These are phyloP conservation scores for Psylliodes chrysocephalus DNA, from an alignment of 2,888 invertebrate genomes.

Conservation along the genomic window DNA sequence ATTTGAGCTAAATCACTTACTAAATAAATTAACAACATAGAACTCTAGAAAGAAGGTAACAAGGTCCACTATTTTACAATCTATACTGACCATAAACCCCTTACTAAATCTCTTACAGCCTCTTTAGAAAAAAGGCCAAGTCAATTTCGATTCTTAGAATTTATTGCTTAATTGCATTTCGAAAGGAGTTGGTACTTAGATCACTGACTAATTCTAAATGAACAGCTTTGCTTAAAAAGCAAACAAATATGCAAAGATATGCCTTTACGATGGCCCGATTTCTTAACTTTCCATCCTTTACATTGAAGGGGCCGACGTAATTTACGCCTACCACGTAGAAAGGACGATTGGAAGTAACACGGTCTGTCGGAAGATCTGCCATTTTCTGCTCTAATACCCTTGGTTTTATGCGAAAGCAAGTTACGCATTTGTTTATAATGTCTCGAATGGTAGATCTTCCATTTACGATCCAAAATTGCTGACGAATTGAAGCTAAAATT, in stretches of 20 bases:
- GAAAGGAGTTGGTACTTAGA: conserved; percentile 26
- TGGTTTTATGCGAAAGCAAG: conserved; percentile 34
- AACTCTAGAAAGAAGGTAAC: too few species aligned
- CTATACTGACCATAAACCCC: too few species aligned
- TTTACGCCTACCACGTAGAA: conserved; percentile 39
- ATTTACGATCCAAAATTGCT: conserved; percentile 31
- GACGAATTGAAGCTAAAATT: conserved; percentile 18
- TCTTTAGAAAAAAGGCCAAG: too few species aligned
- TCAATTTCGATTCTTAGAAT: too few species aligned
- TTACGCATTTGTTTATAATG: conserved; percentile 27
- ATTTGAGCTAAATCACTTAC: too few species aligned
- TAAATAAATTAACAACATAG: too few species aligned
- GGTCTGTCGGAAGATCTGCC: conserved; percentile 33
- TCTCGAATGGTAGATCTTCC: conserved; percentile 31
- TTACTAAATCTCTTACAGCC: too few species aligned
- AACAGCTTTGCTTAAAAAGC: conserved; percentile 39
- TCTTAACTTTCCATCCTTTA: conserved; percentile 39
- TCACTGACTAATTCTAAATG: conserved; percentile 38
- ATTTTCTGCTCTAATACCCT: conserved; percentile 19
- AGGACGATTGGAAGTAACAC: conserved; percentile 34
- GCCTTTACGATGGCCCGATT: conserved; percentile 37
- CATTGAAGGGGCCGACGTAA: conserved; percentile 36
- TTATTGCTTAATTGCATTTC: background rate
- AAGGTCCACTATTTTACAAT: too few species aligned
- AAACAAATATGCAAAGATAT: conserved; percentile 39